Percentiles rank a stretch among this genome's conserved stretches.
Evolutionary conservation across 1,140 invertebrate genomes (phyloP).

Genomic region (Trissolcus basalis): DNA sequence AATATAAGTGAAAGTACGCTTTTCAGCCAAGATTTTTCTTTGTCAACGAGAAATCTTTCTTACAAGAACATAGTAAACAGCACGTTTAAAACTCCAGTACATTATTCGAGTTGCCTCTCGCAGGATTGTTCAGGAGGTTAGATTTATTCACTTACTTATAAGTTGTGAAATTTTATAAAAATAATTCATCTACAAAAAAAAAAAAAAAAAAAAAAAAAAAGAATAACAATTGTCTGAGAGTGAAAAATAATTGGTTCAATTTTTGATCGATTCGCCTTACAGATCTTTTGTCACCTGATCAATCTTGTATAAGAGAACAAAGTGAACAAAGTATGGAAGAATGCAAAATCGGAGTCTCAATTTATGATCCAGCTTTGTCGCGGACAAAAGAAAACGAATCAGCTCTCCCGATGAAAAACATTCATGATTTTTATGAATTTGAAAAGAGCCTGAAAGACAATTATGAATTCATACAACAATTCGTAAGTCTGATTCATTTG

Average conservation of each 20-base stretch:
- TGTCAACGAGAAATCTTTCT: neutral
- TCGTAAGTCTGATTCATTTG: neutral
- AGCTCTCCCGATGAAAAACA: neutral
- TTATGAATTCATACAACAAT: neutral
- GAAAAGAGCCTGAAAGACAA: neutral
- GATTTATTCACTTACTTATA: neutral
- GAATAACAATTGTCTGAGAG: too few species aligned
- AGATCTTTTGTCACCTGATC: too few species aligned
- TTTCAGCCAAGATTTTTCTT: neutral
- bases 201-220: too few species aligned
- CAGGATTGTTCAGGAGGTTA: neutral
- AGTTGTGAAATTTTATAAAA: too few species aligned
- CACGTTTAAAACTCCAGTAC: neutral
- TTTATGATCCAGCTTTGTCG: neutral
- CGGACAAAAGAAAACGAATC: neutral
- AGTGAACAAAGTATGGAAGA: too few species aligned
- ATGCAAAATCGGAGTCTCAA: neutral
- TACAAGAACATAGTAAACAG: constrained; percentile 2
- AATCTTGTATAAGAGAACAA: too few species aligned
- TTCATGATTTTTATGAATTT: constrained; percentile 3
- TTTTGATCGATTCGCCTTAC: too few species aligned
- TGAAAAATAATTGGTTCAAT: too few species aligned
- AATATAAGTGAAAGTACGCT: neutral
- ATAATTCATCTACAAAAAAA: too few species aligned
- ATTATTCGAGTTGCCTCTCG: neutral